Percentiles rank a stretch among this genome's conserved stretches.
These are phyloP conservation scores for Anomalospiza imberbis DNA, from an alignment of 2,797 vertebrate genomes.

Conservation along the genomic window DNA sequence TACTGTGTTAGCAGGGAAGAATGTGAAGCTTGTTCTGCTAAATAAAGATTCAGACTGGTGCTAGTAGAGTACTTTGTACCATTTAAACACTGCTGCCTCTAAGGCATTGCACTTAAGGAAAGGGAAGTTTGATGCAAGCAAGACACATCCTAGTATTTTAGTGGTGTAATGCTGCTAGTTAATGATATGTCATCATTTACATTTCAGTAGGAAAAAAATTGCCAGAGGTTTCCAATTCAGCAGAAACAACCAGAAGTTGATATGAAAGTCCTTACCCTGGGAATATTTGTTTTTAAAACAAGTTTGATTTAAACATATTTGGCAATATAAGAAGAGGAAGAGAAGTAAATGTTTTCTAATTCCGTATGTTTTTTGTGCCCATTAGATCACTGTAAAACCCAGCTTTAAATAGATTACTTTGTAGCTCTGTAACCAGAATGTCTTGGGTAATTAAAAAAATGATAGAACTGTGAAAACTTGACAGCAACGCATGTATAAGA, in stretches of 20 bases:
- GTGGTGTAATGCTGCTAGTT: slow-evolving; percentile 26
- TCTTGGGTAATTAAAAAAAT: slow-evolving; percentile 47
- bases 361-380: slow-evolving; percentile 15
- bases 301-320: slow-evolving; percentile 42
- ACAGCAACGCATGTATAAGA: neutral
- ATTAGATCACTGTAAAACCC: slow-evolving; percentile 26
- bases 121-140: slow-evolving; percentile 35
- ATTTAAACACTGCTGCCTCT: slow-evolving; percentile 56
- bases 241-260: slow-evolving; percentile 12
- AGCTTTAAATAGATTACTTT: slow-evolving; percentile 41
- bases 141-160: neutral
- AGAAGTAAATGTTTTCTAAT: slow-evolving; percentile 54
- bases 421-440: slow-evolving; percentile 45
- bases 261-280: slow-evolving; percentile 38
- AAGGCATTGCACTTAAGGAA: slow-evolving; percentile 41
- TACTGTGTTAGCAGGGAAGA: slow-evolving; percentile 40
- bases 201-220: slow-evolving; percentile 54
- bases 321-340: slow-evolving; percentile 25
- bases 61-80: slow-evolving; percentile 53
- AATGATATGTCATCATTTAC: slow-evolving; percentile 48
- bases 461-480: slow-evolving; percentile 28
- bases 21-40: slow-evolving; percentile 50
- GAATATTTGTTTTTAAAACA: slow-evolving; percentile 60
- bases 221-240: slow-evolving; percentile 46
- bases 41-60: slow-evolving; percentile 58